Conservation (phyloP, 2,888 invertebrate species). For the Thyatira batis region DNA sequence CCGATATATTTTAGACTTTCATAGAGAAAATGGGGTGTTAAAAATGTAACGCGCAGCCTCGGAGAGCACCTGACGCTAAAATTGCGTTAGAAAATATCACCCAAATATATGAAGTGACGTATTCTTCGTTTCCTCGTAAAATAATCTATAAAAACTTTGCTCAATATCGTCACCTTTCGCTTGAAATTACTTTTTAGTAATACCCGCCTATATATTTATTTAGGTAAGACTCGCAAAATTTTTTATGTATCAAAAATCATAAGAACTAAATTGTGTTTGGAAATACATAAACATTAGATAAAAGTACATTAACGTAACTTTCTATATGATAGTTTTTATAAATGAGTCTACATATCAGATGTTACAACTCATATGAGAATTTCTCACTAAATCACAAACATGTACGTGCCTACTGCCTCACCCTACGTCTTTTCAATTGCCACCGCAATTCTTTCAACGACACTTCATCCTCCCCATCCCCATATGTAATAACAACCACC, state of each 20-base stretch:
- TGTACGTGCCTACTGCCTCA: neutral
- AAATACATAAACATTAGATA: too few species aligned
- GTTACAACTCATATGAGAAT: too few species aligned
- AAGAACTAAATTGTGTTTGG: too few species aligned
- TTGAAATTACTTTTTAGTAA: constrained; percentile 23
- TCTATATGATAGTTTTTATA: too few species aligned
- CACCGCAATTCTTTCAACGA: neutral
- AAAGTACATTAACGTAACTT: too few species aligned
- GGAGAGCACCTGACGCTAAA: constrained; percentile 36
- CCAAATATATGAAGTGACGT: constrained; percentile 40
- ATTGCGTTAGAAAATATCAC: constrained; percentile 31
- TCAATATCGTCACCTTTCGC: constrained; percentile 63
- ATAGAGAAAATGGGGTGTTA: neutral
- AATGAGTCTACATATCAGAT: too few species aligned
- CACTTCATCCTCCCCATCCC: constrained; percentile 10
- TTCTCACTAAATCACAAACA: neutral
- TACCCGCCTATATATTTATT: too few species aligned
- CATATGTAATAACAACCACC: constrained; percentile 37
- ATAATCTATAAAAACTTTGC: constrained; percentile 62
- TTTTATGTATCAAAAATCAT: too few species aligned
- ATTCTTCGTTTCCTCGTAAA: constrained; percentile 51
- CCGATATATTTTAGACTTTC: neutral
- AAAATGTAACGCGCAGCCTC: constrained; percentile 17
- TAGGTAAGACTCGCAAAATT: too few species aligned
- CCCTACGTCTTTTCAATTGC: neutral